phyloP scores from a whole-genome alignment of 1,140 invertebrate genomes.

The Plutomurus gul region DNA sequence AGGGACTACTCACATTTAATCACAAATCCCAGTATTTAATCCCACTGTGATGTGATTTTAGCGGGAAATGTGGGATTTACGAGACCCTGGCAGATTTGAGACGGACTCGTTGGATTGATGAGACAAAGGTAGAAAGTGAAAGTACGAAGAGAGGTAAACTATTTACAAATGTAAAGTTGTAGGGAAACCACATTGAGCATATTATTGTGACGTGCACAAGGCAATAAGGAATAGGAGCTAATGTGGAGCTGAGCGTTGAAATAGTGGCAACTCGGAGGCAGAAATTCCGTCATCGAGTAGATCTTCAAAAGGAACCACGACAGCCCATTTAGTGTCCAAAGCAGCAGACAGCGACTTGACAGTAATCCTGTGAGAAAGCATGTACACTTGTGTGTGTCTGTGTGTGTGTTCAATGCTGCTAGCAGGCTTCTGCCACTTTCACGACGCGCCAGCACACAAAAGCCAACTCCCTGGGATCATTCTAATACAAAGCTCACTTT shows the following conservation, averaged over 20 bases:
- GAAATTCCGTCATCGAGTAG: neutral
- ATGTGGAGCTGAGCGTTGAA: neutral
- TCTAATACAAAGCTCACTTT: constrained; percentile 6
- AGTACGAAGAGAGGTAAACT: too few species aligned
- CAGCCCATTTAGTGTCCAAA: neutral
- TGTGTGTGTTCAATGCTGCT: too few species aligned
- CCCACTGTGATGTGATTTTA: too few species aligned
- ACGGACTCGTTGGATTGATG: too few species aligned
- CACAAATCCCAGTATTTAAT: too few species aligned
- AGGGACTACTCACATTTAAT: too few species aligned
- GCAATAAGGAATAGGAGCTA: neutral
- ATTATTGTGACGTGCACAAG: neutral
- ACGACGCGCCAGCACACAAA: neutral
- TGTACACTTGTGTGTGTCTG: neutral
- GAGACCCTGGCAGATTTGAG: too few species aligned
- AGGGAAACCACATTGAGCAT: too few species aligned
- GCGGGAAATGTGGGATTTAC: too few species aligned
- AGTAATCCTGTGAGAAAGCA: constrained; percentile 20
- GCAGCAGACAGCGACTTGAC: constrained; percentile 7
- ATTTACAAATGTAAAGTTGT: too few species aligned
- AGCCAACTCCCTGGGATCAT: neutral
- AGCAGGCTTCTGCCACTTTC: neutral
- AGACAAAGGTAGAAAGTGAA: too few species aligned
- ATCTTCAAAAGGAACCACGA: constrained; percentile 1
- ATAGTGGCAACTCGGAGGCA: too few species aligned